Evolutionary conservation across 2,113 vertebrate species (phyloP).

Genomic region (Plecturocebus donacophilus): DNA sequence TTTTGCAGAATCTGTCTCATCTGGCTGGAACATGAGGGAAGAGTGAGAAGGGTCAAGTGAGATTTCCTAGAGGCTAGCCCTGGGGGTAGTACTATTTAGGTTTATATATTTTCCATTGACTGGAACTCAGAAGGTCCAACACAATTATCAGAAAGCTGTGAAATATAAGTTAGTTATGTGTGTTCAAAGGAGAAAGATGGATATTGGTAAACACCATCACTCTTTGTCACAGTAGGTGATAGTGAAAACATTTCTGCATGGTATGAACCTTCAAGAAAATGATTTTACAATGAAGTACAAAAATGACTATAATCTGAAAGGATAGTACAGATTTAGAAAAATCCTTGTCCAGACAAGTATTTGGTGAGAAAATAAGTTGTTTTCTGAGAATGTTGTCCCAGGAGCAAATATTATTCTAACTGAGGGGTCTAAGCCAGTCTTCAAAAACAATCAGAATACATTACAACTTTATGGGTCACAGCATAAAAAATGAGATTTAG

Average conservation of each 20-base stretch:
- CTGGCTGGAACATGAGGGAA: not conserved
- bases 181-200: not conserved
- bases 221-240: not conserved
- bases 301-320: not conserved
- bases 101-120: not conserved
- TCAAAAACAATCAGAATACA: not conserved
- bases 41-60: not conserved
- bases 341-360: not conserved
- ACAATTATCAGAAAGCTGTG: not conserved
- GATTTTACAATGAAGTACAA: not conserved
- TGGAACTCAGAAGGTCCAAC: not conserved
- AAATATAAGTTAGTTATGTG: not conserved
- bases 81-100: not conserved
- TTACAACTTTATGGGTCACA: not conserved
- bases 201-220: not conserved
- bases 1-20: not conserved
- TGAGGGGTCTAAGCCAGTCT: not conserved
- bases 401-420: not conserved
- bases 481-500: not conserved
- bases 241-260: not conserved
- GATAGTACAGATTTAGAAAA: not conserved
- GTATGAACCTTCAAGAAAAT: not conserved
- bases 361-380: not conserved
- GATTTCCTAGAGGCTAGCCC: not conserved
- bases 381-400: not conserved